Evolutionary conservation across 2,113 vertebrate species (phyloP).

Genomic region (Equus quagga): DNA sequence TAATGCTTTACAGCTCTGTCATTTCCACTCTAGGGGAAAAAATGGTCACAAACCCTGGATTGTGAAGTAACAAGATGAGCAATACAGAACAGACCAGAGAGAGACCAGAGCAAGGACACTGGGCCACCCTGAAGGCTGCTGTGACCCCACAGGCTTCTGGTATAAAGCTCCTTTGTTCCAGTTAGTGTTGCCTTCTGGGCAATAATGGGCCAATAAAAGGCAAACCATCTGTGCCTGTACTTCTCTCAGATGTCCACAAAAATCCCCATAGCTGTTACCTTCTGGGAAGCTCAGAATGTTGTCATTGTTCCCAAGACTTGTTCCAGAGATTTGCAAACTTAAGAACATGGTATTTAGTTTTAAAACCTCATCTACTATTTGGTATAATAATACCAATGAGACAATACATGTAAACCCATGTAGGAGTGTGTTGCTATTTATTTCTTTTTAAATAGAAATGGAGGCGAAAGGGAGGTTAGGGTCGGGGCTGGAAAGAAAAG

Average conservation of each 20-base stretch:
- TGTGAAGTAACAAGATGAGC: not conserved
- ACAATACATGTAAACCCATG: not conserved
- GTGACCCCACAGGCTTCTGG: not conserved
- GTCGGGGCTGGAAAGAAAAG: not conserved
- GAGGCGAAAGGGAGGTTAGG: not conserved
- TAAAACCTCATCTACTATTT: not conserved
- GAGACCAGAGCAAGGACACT: not conserved
- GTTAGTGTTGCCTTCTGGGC: slow-evolving; percentile 46
- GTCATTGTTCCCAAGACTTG: slow-evolving; percentile 43
- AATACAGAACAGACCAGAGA: not conserved
- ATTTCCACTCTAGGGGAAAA: not conserved
- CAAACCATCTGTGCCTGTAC: slow-evolving; percentile 13
- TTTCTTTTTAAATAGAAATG: not conserved
- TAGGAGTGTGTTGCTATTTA: not conserved
- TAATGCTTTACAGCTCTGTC: not conserved
- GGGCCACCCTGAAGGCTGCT: not conserved
- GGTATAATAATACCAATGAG: not conserved
- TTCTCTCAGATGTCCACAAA: slow-evolving; percentile 40
- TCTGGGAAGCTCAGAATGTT: slow-evolving; percentile 59
- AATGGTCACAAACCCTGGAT: not conserved
- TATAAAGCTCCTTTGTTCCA: slow-evolving; percentile 54
- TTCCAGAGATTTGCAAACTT: slow-evolving; percentile 48
- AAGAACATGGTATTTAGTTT: slow-evolving; percentile 14
- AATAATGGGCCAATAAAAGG: slow-evolving; percentile 56
- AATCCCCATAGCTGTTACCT: not conserved